These are phyloP conservation scores for Melanitta fusca DNA, from an alignment of 2,797 vertebrate genomes.

Conservation along the genomic window DNA sequence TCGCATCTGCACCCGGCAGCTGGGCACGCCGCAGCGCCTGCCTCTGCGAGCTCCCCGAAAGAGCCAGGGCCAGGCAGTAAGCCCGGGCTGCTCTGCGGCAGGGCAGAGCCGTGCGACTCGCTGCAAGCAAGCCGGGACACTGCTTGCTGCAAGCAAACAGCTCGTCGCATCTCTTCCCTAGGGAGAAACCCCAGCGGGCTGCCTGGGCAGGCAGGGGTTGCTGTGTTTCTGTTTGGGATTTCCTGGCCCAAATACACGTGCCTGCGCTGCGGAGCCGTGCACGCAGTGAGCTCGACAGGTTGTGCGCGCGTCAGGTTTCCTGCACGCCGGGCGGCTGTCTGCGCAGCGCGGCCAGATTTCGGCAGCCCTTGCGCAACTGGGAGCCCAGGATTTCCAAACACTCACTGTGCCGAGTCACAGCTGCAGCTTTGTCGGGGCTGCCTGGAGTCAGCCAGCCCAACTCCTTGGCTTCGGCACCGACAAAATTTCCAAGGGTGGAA, in stretches of 20 bases:
- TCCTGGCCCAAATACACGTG: not conserved
- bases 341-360: not conserved
- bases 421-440: not conserved
- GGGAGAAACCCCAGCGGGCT: constrained; percentile 15
- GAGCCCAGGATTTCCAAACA: constrained; percentile 43
- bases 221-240: constrained; percentile 26
- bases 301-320: fast-evolving
- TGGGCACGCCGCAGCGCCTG: not conserved
- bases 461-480: not conserved
- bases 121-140: not conserved
- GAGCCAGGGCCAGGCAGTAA: fast-evolving
- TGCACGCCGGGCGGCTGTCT: fast-evolving
- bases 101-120: not conserved
- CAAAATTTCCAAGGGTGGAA: not conserved
- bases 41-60: not conserved
- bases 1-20: not conserved
- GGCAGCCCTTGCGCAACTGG: not conserved
- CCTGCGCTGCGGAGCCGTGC: not conserved
- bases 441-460: not conserved
- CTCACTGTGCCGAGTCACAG: not conserved
- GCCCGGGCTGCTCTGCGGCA: fast-evolving
- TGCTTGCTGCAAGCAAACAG: not conserved
- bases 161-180: not conserved
- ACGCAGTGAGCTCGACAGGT: not conserved
- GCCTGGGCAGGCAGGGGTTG: not conserved